Base-by-base conservation (phyloP, 2,888 invertebrate species). In the Pheosia gnoma region DNA sequence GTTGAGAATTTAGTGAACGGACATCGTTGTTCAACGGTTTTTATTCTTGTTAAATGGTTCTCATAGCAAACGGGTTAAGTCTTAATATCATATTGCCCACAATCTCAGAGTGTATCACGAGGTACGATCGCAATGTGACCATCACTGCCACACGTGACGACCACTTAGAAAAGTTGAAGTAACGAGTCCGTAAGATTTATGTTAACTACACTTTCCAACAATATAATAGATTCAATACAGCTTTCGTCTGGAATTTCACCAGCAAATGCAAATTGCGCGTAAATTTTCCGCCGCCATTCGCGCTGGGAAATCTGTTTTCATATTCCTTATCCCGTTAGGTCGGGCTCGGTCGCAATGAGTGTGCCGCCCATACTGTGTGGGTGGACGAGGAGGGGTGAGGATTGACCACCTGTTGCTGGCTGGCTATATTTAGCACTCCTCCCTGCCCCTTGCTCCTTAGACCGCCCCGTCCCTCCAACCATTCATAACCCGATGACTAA, bases 321-420 rank as follows among this genome's bases (percentile, higher is more conserved):
- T 71, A 75, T 73, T 74, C 70, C 67, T 68, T 68, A 71, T 71
- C 69, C 74, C 62, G 62, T 63, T 67, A 5, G 10, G 10, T 53
- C 53, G 11, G 9, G 8, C 64, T 53, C 53, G 11, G 9, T 3
- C 64, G 71, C 68, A 70, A 67, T 66, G 65, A 67, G 58, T 41
- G 45, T 37, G 53, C 61, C 60, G 59, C 25, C 25, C 55, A 70
- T 68, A 67, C 65, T 56, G 72, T 74, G 75, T 77, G 74, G 77
- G 78, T 83, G 84, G 81, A 84, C 63, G 80, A 82, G 79, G 80
- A 79, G 80, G 84, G 85, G 82, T 83, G 81, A 75, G 79, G 72
- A 72, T 67, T 73, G 81, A 83, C 90, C 92, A 93, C 92, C 92
- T 93, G 92, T 92, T 93, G 79, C 81, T 79, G 78, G 74, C 75